A percentile compares a stretch with the other conserved stretches of the same genome.
Conservation (phyloP, 92 coral and sea anemone genomes). For the Micromussa lordhowensis region DNA sequence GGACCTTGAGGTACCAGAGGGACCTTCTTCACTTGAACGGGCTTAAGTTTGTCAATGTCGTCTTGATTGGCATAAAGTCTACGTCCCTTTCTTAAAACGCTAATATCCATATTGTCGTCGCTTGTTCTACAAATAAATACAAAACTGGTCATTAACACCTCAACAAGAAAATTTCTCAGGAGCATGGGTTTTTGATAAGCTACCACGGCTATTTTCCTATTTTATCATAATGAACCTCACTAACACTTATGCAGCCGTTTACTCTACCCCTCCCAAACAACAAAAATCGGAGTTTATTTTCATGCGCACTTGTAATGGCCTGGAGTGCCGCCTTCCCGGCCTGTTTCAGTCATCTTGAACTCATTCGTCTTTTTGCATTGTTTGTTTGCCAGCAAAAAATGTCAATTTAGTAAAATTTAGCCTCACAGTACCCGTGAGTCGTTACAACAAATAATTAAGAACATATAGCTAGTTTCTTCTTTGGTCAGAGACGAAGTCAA, state of each 20-base stretch:
- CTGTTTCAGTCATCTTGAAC: slow-evolving; percentile 3
- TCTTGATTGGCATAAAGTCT: too few relatives aligned
- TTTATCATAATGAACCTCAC: too few relatives aligned
- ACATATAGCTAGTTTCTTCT: too few relatives aligned
- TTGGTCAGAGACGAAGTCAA: slow-evolving; percentile 14
- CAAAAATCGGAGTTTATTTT: background rate
- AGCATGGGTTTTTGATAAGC: background rate
- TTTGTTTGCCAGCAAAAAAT: background rate
- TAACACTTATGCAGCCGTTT: slow-evolving; percentile 4
- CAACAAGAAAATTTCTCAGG: background rate
- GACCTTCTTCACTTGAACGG: too few relatives aligned
- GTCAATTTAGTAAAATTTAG: too few relatives aligned
- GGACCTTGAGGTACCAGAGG: too few relatives aligned
- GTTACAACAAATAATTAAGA: too few relatives aligned
- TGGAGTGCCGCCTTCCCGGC: background rate
- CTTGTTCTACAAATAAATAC: background rate
- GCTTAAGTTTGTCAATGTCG: too few relatives aligned
- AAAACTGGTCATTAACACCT: slow-evolving; percentile 4
- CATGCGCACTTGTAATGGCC: slow-evolving; percentile 23
- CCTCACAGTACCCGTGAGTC: too few relatives aligned
- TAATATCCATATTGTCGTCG: slow-evolving; percentile 18
- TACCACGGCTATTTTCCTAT: background rate
- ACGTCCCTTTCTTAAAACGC: slow-evolving; percentile 8
- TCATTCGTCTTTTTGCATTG: background rate
- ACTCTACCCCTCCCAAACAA: background rate